Evolutionary conservation across 2,113 vertebrate species (phyloP), one percentile per base, ranked within the genome.

Genomic region (Chionis minor): DNA sequence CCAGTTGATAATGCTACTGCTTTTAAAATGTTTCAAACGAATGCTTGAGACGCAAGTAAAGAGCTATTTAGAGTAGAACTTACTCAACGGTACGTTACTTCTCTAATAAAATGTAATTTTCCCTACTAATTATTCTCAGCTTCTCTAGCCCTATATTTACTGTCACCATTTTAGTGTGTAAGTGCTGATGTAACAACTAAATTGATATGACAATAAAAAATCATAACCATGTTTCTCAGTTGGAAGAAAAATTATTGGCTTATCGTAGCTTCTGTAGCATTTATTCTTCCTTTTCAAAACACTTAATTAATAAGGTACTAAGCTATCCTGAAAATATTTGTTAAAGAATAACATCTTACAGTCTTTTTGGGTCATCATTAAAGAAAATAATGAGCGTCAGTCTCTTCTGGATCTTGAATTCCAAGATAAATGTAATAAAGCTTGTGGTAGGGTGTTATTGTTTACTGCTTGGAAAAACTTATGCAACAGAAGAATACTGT

Each of bases 401-500:
- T 79, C 40, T 90, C n/a, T 81, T 90, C 52, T 69, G 73, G 56
- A 79, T 72, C 82, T 81, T 69, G 40, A 94, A 94, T 86, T 92
- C 83, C 89, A 91, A 85, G 88, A 94, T 91, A 91, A 94, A 95
- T 80, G 59, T 70, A 80, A 94, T 91, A 86, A 94, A 95, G 74
- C 62, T 92, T 91, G 90, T 81, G 91, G 81, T 2, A 2, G 95
- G 83, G 88, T 95, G 52, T 90, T 92, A 85, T 94, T 98, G 96
- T 97, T 97, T 96, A 90, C 79, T 90, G 89, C 81, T 91, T 88
- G 90, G 93, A 83, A 95, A 94, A 97, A 83, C 42, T 95, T 93
- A 83, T 1, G 27, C 93, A 96, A 91, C n/a, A 88, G 74, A 81
- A 94, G 65, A 92, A 52, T 30, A 38, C 45, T 62, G 42, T 59